These are phyloP conservation scores for Perithous albicinctus DNA, from an alignment of 2,888 invertebrate species.

Conservation along the genomic window DNA sequence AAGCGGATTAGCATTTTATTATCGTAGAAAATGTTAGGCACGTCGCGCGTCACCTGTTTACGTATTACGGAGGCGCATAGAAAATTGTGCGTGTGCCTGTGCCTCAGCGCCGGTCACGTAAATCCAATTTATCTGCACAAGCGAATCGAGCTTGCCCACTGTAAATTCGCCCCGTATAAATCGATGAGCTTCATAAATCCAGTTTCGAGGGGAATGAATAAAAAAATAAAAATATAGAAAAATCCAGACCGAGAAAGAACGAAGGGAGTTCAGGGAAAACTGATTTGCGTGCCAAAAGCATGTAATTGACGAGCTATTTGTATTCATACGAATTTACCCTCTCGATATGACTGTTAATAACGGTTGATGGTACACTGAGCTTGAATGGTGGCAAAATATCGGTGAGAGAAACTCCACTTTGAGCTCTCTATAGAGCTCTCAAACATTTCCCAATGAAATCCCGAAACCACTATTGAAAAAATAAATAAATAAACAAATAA, in stretches of 20 bases:
- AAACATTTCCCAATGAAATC: not conserved
- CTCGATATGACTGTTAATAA: slow-evolving; percentile 23
- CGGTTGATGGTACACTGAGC: not conserved
- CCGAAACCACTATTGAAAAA: too few relatives aligned
- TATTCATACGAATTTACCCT: slow-evolving; percentile 28
- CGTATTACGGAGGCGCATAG: not conserved
- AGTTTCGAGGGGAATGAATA: slow-evolving; percentile 7
- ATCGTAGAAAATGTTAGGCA: not conserved
- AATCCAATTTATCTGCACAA: slow-evolving; percentile 26
- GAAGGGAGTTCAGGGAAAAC: not conserved
- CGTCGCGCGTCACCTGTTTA: not conserved
- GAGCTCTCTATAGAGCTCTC: not conserved
- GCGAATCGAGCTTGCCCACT: not conserved
- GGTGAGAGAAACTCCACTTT: not conserved
- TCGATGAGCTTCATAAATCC: slow-evolving; percentile 28
- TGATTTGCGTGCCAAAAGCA: slow-evolving; percentile 23
- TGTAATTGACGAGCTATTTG: slow-evolving; percentile 35
- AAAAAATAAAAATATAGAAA: slow-evolving; percentile 20
- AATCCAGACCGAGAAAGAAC: not conserved
- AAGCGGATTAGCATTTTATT: not conserved
- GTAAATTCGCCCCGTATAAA: slow-evolving; percentile 27
- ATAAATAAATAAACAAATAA: too few relatives aligned
- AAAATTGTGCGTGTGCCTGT: not conserved
- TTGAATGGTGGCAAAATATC: not conserved
- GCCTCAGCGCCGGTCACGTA: not conserved